A percentile compares a stretch with the other conserved stretches of the same genome.
These are phyloP conservation scores for Microctonus aethiopoides DNA, from an alignment of 2,888 invertebrate genomes.

Conservation along the genomic window DNA sequence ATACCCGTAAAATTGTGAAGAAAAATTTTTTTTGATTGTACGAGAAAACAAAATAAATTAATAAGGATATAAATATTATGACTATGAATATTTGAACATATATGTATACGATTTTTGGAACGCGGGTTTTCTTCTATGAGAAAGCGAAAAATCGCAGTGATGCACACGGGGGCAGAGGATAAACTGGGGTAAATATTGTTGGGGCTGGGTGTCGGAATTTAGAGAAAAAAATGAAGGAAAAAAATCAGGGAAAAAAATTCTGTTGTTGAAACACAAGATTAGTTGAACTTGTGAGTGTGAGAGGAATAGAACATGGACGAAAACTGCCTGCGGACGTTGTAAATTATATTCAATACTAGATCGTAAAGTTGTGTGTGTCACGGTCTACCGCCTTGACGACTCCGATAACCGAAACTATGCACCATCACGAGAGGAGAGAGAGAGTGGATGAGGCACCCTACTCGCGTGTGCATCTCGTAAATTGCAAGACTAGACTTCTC, in stretches of 20 bases:
- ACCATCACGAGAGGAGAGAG: neutral
- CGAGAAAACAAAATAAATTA: too few species aligned
- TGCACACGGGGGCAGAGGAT: too few species aligned
- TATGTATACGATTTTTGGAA: neutral
- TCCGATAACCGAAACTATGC: slow-evolving; percentile 45
- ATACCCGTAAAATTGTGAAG: too few species aligned
- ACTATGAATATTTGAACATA: too few species aligned
- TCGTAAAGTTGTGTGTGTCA: slow-evolving; percentile 57
- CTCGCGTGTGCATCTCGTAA: slow-evolving; percentile 36
- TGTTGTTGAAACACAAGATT: neutral
- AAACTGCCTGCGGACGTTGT: slow-evolving; percentile 50
- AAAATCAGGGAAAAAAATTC: too few species aligned
- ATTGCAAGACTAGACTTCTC: slow-evolving; percentile 33
- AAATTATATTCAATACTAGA: slow-evolving; percentile 57
- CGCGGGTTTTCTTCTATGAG: slow-evolving; percentile 1
- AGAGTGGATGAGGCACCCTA: slow-evolving; percentile 20
- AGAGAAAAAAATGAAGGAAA: slow-evolving; percentile 33
- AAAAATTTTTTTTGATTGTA: too few species aligned
- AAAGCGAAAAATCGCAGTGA: too few species aligned
- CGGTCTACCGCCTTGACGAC: slow-evolving; percentile 53
- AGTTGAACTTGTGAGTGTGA: slow-evolving; percentile 19
- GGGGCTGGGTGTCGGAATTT: slow-evolving; percentile 14
- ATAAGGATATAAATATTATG: too few species aligned
- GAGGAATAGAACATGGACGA: slow-evolving; percentile 32
- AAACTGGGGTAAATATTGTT: slow-evolving; percentile 8